Evolutionary conservation across 2,797 vertebrate genomes (phyloP), one percentile per base, ranked within the genome.

Genomic region (Discoglossus pictus): DNA sequence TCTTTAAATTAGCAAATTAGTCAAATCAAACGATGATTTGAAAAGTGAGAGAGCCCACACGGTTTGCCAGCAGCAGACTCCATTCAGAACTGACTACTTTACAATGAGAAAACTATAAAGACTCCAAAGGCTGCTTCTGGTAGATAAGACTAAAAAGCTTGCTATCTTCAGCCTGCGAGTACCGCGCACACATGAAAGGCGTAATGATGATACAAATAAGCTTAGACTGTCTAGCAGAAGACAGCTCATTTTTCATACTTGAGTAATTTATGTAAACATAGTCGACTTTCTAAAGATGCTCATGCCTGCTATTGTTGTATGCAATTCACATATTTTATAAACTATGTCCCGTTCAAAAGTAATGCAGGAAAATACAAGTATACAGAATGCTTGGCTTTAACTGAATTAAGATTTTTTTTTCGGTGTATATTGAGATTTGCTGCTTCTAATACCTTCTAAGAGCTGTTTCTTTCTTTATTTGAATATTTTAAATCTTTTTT

Each of bases 231-330:
- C 68, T 71, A 44, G 46, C 24, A 38, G 38, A 13, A 52, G 68
- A 71, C 68, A 71, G 68, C 68, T 71, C 68, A 71, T 71, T 71
- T 71, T 71, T 71, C 68, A 71, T 71, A 71, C 61, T 65, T 65
- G 61, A 71, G 68, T 71, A 71, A 71, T 71, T 71, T 71, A 71
- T 71, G 68, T 62, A 71, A 71, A 71, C 61, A 71, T 51, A 71
- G 68, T 65, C 68, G 44, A 58, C 59, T 64, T 59, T 64, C 44
- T 65, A 46, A 64, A 63, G 61, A 52, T 25, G 52, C 53, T 58
- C 52, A 3, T 40, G 44, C 27, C 5, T 21, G 10, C 44, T 44
- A 42, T 65, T 71, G 61, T 71, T 59, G 39, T 43, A 59, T 27
- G 39, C 55, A 17, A 25, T 59, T 17, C 39, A 18, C 55, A 59